phyloP scores from a whole-genome alignment of 2,113 vertebrate genomes.

The Epinephelus cyanopodus region DNA sequence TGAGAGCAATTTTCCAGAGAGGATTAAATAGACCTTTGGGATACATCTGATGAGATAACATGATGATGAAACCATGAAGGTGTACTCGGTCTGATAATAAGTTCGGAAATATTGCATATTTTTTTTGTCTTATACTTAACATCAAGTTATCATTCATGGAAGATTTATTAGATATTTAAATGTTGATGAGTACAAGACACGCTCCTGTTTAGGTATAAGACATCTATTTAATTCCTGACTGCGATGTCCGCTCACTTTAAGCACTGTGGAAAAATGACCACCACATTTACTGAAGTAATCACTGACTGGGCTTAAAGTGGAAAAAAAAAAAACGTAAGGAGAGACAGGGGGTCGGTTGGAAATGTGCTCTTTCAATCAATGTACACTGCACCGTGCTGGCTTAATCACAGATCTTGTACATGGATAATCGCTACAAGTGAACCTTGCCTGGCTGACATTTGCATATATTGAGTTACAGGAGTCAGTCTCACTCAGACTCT shows the following conservation, averaged over 20 bases:
- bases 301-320: constrained; percentile 29
- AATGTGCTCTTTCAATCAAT: constrained; percentile 75
- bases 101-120: neutral
- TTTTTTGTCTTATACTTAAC: neutral
- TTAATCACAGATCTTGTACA: constrained; percentile 82
- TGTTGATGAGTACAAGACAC: neutral
- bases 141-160: neutral
- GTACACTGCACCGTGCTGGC: constrained; percentile 55
- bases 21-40: constrained; percentile 48
- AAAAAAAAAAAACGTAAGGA: constrained; percentile 20
- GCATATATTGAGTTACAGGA: constrained; percentile 83
- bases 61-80: constrained; percentile 35
- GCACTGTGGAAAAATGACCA: constrained; percentile 39
- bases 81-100: constrained; percentile 20
- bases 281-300: constrained; percentile 48
- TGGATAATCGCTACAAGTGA: constrained; percentile 78
- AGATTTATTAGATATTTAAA: constrained; percentile 38
- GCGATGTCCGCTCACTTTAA: constrained; percentile 33
- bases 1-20: constrained; percentile 37
- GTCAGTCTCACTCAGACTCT: constrained; percentile 67
- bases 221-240: constrained; percentile 38
- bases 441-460: constrained; percentile 75
- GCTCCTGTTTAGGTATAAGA: constrained; percentile 24
- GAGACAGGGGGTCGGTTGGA: constrained; percentile 62
- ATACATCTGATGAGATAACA: constrained; percentile 26